Conservation (phyloP, 2,888 invertebrate genomes). For the Neria commutata region DNA sequence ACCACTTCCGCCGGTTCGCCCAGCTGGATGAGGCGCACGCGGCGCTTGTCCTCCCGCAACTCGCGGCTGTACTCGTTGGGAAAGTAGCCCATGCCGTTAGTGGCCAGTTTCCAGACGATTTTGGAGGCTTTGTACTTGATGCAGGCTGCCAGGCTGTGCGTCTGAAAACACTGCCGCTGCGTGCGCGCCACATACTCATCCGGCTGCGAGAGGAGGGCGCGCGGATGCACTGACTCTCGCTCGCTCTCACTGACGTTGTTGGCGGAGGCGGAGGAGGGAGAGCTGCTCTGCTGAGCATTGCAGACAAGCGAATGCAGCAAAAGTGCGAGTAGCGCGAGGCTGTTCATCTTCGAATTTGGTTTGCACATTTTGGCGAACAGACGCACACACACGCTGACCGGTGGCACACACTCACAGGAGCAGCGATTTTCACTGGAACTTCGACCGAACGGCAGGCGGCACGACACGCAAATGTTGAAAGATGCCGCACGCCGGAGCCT, state of each 20-base stretch:
- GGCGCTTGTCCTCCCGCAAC: constrained; percentile 37
- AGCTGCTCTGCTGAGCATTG: not conserved
- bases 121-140: constrained; percentile 57
- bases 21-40: constrained; percentile 52
- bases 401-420: too few relatives aligned
- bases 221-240: constrained; percentile 6
- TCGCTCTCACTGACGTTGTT: not conserved
- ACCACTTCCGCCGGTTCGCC: constrained; percentile 48
- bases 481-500: constrained; percentile 38
- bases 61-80: constrained; percentile 52
- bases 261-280: not conserved
- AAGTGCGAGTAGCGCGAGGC: not conserved
- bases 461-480: constrained; percentile 46
- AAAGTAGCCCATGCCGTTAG: constrained; percentile 55
- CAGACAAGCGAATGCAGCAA: too few relatives aligned
- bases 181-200: constrained; percentile 55
- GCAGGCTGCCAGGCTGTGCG: constrained; percentile 53
- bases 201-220: constrained; percentile 33
- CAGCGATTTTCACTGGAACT: too few relatives aligned
- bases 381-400: constrained; percentile 19
- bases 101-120: constrained; percentile 55
- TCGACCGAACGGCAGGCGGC: constrained; percentile 36
- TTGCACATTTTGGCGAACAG: not conserved
- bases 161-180: constrained; percentile 53
- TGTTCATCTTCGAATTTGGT: not conserved